phyloP scores from a whole-genome alignment of 2,113 vertebrate genomes.

The Protobothrops flavoviridis region DNA sequence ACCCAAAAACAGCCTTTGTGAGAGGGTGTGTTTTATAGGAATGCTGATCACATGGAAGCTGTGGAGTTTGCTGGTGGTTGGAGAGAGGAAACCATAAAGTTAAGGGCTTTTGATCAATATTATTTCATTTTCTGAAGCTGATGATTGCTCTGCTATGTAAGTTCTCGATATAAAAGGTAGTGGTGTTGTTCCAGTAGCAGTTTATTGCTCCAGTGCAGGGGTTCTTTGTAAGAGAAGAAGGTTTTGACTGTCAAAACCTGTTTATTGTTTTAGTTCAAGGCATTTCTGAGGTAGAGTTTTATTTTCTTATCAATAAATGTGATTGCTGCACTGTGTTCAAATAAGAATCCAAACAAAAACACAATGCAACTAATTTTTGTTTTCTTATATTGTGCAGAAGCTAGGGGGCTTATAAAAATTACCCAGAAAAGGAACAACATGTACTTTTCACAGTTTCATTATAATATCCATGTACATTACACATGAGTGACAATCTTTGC shows the following conservation, averaged over 20 bases:
- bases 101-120: background rate
- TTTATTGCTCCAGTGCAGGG: background rate
- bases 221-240: background rate
- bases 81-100: background rate
- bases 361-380: background rate
- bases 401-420: background rate
- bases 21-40: background rate
- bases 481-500: background rate
- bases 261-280: background rate
- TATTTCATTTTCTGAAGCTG: background rate
- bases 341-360: background rate
- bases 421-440: background rate
- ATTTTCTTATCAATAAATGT: background rate
- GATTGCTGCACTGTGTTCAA: background rate
- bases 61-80: background rate
- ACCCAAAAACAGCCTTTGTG: background rate
- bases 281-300: background rate
- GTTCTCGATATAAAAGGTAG: background rate
- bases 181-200: background rate
- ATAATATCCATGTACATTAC: background rate
- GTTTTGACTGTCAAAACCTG: background rate
- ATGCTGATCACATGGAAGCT: background rate
- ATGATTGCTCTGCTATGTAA: background rate
- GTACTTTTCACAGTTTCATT: background rate
- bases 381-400: background rate